Evolutionary conservation across 1,140 invertebrate species (phyloP).

Genomic region (Sogatella furcifera): DNA sequence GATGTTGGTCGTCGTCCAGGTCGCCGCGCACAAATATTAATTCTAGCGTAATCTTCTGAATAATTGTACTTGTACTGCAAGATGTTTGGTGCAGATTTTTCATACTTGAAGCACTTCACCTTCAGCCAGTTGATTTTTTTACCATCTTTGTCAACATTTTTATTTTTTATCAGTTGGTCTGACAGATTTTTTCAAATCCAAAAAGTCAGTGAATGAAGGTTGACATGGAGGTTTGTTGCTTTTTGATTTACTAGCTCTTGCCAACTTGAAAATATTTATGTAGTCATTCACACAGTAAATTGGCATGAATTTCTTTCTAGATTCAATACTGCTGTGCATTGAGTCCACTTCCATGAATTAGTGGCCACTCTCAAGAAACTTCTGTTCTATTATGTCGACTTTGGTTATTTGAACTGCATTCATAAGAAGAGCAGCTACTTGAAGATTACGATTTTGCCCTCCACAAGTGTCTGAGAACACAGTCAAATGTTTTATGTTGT

Average conservation of each 20-base stretch:
- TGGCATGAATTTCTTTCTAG: neutral
- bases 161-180: too few relatives aligned
- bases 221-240: neutral
- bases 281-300: neutral
- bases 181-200: too few relatives aligned
- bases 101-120: too few relatives aligned
- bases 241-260: neutral
- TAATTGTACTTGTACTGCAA: too few relatives aligned
- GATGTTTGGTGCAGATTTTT: too few relatives aligned
- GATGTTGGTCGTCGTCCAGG: too few relatives aligned
- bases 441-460: conserved; percentile 30
- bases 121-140: too few relatives aligned
- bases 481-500: conserved; percentile 13
- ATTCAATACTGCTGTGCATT: neutral
- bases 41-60: too few relatives aligned
- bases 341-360: neutral
- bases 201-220: too few relatives aligned
- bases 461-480: conserved; percentile 28
- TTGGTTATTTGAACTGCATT: conserved; percentile 11
- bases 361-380: neutral
- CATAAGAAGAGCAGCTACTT: conserved; percentile 12
- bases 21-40: too few relatives aligned
- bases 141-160: too few relatives aligned
- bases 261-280: neutral
- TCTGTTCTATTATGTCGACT: conserved; percentile 6